Evolutionary conservation across 1,140 invertebrate species (phyloP).

Genomic region (Callitettix versicolor): DNA sequence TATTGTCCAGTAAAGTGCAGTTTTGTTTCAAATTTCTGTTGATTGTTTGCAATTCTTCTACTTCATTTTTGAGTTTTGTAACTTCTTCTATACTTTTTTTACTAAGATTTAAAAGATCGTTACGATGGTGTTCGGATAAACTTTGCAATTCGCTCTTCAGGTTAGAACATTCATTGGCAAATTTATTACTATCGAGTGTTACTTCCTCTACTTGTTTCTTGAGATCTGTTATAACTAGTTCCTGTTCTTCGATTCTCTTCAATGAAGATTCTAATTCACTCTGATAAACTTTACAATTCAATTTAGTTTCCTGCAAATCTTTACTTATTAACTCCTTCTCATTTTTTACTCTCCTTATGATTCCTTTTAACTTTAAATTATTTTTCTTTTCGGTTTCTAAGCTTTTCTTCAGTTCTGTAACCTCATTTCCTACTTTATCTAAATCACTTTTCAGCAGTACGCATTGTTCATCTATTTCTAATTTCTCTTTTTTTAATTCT

Average conservation of each 20-base stretch:
- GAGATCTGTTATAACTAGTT: constrained; percentile 24
- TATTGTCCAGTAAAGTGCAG: neutral
- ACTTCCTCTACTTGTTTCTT: constrained; percentile 40
- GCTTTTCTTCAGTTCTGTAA: constrained; percentile 3
- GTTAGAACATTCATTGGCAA: neutral
- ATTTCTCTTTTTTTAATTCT: constrained; percentile 8
- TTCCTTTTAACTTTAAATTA: neutral
- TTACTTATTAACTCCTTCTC: constrained; percentile 20
- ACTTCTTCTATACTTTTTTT: too few relatives aligned
- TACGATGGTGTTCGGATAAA: too few relatives aligned
- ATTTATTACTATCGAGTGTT: constrained; percentile 20
- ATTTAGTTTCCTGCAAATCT: constrained; percentile 5
- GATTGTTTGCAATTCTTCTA: constrained; percentile 4
- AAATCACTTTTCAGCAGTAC: constrained; percentile 10
- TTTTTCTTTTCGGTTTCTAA: constrained; percentile 4
- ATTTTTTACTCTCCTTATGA: constrained; percentile 16
- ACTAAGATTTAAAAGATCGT: too few relatives aligned
- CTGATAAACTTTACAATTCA: neutral
- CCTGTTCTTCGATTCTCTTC: neutral
- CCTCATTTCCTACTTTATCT: constrained; percentile 3
- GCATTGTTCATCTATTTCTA: constrained; percentile 17
- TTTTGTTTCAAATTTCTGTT: constrained; percentile 5
- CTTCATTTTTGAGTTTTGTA: constrained; percentile 1
- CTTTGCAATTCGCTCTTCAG: too few relatives aligned
- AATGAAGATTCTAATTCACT: constrained; percentile 4